phyloP scores from a whole-genome alignment of 2,888 invertebrate species.

The Tuta absoluta region DNA sequence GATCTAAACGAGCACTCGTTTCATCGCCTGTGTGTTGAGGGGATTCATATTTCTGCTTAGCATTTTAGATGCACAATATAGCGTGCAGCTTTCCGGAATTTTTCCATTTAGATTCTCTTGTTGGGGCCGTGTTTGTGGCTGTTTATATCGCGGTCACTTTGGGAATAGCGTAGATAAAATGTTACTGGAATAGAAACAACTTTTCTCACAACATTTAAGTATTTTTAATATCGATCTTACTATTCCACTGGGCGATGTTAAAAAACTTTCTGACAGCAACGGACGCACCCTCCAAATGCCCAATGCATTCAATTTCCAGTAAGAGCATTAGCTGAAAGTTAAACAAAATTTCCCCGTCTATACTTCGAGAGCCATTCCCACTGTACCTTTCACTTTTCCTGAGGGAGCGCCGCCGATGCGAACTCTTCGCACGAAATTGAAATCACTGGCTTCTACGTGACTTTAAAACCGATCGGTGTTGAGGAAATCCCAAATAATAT shows the following conservation, averaged over 20 bases:
- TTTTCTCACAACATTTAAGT: not conserved
- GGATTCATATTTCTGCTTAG: conserved; percentile 26
- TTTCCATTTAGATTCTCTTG: conserved; percentile 12
- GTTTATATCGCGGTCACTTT: not conserved
- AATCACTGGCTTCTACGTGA: conserved; percentile 71
- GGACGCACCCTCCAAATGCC: conserved; percentile 1
- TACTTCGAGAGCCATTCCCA: conserved; percentile 37
- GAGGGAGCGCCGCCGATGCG: conserved; percentile 50
- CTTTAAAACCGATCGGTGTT: conserved; percentile 66
- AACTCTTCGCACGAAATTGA: conserved; percentile 65
- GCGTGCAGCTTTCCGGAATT: conserved; percentile 11
- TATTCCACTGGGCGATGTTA: not conserved
- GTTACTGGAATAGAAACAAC: not conserved
- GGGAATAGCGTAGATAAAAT: not conserved
- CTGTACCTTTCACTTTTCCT: conserved; percentile 48
- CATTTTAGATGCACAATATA: conserved; percentile 24
- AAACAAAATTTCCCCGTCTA: conserved; percentile 19
- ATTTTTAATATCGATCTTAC: not conserved
- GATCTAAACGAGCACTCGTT: conserved; percentile 25
- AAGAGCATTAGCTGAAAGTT: conserved; percentile 21
- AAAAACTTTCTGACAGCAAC: not conserved
- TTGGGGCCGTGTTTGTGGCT: conserved; percentile 9
- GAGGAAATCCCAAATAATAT: conserved; percentile 68
- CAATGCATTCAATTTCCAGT: conserved; percentile 15
- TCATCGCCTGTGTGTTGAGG: not conserved